phyloP scores from a whole-genome alignment of 2,797 vertebrate genomes.

The Champsocephalus gunnari region DNA sequence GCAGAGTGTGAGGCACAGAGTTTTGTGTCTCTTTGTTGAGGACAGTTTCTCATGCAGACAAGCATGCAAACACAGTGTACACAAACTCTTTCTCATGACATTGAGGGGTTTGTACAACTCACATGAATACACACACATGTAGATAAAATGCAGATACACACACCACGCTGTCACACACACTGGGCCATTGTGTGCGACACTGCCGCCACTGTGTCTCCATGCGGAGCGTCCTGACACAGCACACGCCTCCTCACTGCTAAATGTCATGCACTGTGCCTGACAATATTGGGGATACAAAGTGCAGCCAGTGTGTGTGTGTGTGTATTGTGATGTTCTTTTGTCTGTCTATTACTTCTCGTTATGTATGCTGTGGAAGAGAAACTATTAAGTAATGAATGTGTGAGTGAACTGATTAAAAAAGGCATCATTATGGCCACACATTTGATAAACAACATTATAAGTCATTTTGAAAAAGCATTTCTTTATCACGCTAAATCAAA shows the following conservation, averaged over 20 bases:
- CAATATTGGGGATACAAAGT: conserved; percentile 41
- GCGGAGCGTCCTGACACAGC: conserved; percentile 63
- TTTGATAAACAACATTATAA: background rate
- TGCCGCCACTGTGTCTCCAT: conserved; percentile 65
- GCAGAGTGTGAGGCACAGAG: background rate
- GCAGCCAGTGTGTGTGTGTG: background rate
- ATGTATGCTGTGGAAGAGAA: background rate
- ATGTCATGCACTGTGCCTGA: conserved; percentile 60
- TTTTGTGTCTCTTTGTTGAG: conserved; percentile 29
- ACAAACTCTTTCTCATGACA: conserved; percentile 42
- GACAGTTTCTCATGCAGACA: conserved; percentile 34
- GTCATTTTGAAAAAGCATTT: background rate
- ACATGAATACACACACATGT: conserved; percentile 29
- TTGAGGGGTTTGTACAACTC: conserved; percentile 37
- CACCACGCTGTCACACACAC: conserved; percentile 46
- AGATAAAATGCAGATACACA: conserved; percentile 47
- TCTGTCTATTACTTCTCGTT: background rate
- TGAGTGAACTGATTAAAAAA: background rate
- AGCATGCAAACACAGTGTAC: conserved; percentile 45
- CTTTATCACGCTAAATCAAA: no score
- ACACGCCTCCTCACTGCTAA: conserved; percentile 62
- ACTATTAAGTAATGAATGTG: background rate
- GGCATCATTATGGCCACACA: background rate
- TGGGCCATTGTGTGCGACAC: conserved; percentile 69
- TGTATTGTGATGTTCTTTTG: background rate